Evolutionary conservation across 2,797 vertebrate genomes (phyloP), one percentile per base, ranked within the genome.

Genomic region (Leucoraja ocellata): DNA sequence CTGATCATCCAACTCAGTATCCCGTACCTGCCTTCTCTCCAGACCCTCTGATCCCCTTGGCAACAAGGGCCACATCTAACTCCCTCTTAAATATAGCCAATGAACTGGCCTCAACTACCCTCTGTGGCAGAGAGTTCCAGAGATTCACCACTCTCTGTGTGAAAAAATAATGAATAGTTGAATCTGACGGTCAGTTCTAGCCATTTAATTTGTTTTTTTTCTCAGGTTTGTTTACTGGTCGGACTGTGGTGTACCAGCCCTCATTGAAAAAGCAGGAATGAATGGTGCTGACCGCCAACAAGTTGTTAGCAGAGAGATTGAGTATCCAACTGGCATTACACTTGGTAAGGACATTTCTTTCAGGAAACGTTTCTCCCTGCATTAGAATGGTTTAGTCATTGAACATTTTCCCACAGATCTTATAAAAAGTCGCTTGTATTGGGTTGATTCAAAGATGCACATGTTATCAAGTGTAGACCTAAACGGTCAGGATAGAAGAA

Each of bases 241-340:
- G 74, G 99, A 99, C 95, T 99, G 99, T 98, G 99, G 99, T 0
- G 99, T 99, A 94, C 98, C 98, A 79, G 99, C 99, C 80, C 99
- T 98, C 96, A 99, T 99, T 94, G 99, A 99, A 95, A 99, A 99
- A 95, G 98, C 98, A 94, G 99, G 98, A 79, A 99, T 99, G 98
- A 99, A 99, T 93, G 99, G 98, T 95, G 97, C 97, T 94, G 97
- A 98, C 95, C 96, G 98, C 94, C 97, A 97, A 93, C 97, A 98
- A 39, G 96, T 99, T 95, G 99, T 99, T 94, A 97, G 97, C 0
- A 97, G 96, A 0, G 98, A 99, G 94, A 99, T 99, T 95, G 98
- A 99, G 79, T 98, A 98, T 98, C 99, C 99, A 77, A 99, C 98
- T 93, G 99, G 99, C 93, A 99, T 99, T 95, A 98, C 98, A 71